A percentile compares a stretch with the other conserved stretches of the same genome.
Evolutionary conservation across 2,797 vertebrate species (phyloP).

Genomic region (Apogon talboti): DNA sequence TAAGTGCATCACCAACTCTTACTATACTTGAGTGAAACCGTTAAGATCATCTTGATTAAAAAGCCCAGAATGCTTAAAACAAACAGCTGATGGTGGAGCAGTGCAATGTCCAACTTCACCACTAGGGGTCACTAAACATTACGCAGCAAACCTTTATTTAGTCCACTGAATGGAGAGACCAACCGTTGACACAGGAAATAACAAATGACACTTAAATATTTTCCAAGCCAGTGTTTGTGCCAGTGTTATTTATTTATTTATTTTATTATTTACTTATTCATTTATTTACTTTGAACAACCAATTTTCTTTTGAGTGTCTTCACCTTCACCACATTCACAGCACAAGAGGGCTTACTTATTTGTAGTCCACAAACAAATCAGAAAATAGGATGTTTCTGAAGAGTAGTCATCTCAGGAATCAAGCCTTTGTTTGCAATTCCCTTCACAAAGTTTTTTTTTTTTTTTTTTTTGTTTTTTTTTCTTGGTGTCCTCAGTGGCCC

Average conservation of each 20-base stretch:
- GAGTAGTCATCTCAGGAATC: neutral
- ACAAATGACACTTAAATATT: conserved; percentile 36
- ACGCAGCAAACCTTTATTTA: too few species aligned
- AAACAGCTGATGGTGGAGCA: too few species aligned
- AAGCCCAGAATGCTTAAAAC: too few species aligned
- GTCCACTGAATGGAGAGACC: neutral
- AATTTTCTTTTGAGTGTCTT: conserved; percentile 25
- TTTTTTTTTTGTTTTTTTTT: neutral
- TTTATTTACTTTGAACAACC: too few species aligned
- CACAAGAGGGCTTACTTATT: too few species aligned
- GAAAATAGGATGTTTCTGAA: neutral
- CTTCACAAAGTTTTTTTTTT: neutral
- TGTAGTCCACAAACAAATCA: too few species aligned
- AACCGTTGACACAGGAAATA: neutral
- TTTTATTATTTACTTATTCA: conserved; percentile 25
- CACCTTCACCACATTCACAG: neutral
- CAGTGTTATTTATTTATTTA: neutral
- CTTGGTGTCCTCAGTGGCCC: neutral
- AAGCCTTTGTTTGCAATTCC: neutral
- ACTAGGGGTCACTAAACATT: too few species aligned
- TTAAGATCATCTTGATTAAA: too few species aligned
- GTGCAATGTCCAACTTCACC: too few species aligned
- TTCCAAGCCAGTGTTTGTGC: conserved; percentile 36
- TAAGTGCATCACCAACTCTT: too few species aligned
- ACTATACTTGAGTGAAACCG: too few species aligned